A percentile compares a stretch with the other conserved stretches of the same genome.
Conservation (phyloP, 2,797 vertebrate genomes). For the Monodelphis domestica region DNA sequence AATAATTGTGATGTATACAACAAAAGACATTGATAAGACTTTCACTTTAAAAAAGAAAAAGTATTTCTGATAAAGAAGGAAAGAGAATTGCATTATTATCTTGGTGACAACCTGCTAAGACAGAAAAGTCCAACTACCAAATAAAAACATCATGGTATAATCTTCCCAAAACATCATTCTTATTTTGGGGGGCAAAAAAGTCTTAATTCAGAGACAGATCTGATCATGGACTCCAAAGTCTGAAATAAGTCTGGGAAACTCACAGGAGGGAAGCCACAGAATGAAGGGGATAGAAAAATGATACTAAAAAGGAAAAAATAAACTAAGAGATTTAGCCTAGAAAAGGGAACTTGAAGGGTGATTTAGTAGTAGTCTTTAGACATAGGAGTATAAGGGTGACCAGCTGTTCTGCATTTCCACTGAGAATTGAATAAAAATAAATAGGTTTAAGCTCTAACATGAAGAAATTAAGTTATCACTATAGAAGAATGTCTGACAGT, state of each 20-base stretch:
- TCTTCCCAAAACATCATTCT: background rate
- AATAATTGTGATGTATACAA: background rate
- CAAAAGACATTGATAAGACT: background rate
- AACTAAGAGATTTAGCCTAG: background rate
- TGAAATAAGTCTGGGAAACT: background rate
- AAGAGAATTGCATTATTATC: background rate
- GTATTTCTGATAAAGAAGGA: background rate
- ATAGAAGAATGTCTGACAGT: background rate
- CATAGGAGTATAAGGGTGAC: background rate
- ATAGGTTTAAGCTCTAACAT: background rate
- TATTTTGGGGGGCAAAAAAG: background rate
- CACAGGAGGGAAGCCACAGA: background rate
- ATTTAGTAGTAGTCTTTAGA: constrained; percentile 20
- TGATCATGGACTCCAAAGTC: background rate
- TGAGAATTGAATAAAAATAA: constrained; percentile 28
- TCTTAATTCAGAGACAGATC: background rate
- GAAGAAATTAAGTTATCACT: background rate
- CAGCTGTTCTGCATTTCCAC: constrained; percentile 45
- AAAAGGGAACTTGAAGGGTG: background rate
- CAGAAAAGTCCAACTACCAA: background rate
- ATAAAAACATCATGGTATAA: background rate
- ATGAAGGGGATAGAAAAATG: background rate
- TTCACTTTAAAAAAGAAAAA: background rate
- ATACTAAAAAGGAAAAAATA: constrained; percentile 25
- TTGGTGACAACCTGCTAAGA: background rate